phyloP scores from a whole-genome alignment of 2,888 invertebrate species.

The Acrocyrtus sp. region DNA sequence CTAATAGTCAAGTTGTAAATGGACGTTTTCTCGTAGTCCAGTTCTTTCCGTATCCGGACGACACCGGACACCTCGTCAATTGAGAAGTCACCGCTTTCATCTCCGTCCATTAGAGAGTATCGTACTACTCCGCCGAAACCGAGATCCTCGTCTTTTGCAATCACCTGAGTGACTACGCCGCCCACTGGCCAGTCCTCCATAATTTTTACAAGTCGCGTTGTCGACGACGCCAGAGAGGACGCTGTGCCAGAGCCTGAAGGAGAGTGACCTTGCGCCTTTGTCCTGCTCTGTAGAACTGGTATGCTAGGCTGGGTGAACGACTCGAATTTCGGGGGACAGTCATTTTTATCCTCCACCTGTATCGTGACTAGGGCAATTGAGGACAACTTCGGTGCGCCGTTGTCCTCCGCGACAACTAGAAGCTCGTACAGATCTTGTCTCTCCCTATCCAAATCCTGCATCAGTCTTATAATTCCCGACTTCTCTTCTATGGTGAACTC shows the following conservation, averaged over 20 bases:
- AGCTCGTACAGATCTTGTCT: constrained; percentile 82
- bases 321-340: constrained; percentile 85
- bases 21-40: constrained; percentile 92
- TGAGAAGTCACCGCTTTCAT: constrained; percentile 76
- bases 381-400: constrained; percentile 75
- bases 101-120: constrained; percentile 78
- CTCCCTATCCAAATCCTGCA: constrained; percentile 85
- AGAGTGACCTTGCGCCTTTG: too few relatives aligned
- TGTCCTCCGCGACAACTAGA: constrained; percentile 82
- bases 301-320: constrained; percentile 73
- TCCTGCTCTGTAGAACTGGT: constrained; percentile 13
- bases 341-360: constrained; percentile 89
- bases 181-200: constrained; percentile 92
- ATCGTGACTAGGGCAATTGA: constrained; percentile 86
- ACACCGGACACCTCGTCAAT: constrained; percentile 89
- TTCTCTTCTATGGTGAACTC: constrained; percentile 81
- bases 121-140: constrained; percentile 83
- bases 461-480: constrained; percentile 81
- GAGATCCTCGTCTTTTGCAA: constrained; percentile 85
- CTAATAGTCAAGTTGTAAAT: constrained; percentile 87
- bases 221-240: too few relatives aligned
- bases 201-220: constrained; percentile 73
- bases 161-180: constrained; percentile 82
- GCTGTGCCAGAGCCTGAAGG: too few relatives aligned
- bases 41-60: constrained; percentile 78